phyloP scores from a whole-genome alignment of 2,888 invertebrate species.

The Andrena bicolor region DNA sequence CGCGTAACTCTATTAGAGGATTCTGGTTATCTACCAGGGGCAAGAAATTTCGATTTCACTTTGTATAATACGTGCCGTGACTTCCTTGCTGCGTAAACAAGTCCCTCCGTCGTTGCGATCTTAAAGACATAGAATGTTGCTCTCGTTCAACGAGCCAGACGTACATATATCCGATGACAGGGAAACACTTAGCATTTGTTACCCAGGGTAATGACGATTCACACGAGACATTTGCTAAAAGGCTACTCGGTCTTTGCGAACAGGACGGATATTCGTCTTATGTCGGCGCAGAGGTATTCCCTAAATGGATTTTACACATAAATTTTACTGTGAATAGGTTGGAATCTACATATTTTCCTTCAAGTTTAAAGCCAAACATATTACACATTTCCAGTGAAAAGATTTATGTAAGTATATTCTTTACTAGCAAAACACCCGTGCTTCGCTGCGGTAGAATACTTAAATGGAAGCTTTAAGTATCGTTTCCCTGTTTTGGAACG shows the following conservation, averaged over 20 bases:
- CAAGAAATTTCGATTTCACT: conserved; percentile 53
- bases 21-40: conserved; percentile 3
- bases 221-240: conserved; percentile 71
- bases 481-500: no score
- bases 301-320: conserved; percentile 42
- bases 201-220: conserved; percentile 70
- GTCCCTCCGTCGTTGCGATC: conserved; percentile 22
- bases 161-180: conserved; percentile 68
- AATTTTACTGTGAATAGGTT: conserved; percentile 40
- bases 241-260: conserved; percentile 58
- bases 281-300: conserved; percentile 47
- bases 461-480: no score
- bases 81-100: conserved; percentile 55
- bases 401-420: no score
- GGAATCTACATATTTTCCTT: conserved; percentile 7
- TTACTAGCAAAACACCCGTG: no score
- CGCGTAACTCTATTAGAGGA: background rate
- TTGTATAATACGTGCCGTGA: conserved; percentile 38
- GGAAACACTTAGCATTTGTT: conserved; percentile 77
- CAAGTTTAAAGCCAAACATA: no score
- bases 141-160: conserved; percentile 64
- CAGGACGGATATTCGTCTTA: conserved; percentile 54
- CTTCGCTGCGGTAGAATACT: no score
- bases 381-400: no score
- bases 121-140: conserved; percentile 44